Conservation (phyloP, 2,797 vertebrate genomes). For the Steatocranus sp. region DNA sequence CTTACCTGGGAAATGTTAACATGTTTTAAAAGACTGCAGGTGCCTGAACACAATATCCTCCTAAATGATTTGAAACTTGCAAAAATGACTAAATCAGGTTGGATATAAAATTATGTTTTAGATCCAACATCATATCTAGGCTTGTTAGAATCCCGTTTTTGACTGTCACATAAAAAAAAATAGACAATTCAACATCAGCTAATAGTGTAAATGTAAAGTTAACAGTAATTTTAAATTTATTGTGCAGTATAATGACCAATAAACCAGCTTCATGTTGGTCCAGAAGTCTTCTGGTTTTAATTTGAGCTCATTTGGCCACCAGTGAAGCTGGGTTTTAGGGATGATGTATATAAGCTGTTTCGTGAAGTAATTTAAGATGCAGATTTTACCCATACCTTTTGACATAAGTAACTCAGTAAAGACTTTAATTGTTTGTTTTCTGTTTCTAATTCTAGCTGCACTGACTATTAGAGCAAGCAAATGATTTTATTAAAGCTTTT, state of each 20-base stretch:
- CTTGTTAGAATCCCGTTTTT: background rate
- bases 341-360: background rate
- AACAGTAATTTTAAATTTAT: background rate
- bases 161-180: background rate
- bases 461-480: constrained; percentile 8
- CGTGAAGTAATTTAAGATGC: background rate
- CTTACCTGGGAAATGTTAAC: background rate
- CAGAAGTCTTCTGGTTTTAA: background rate
- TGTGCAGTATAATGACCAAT: background rate
- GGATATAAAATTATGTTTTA: no score
- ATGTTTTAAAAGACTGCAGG: background rate
- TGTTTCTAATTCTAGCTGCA: background rate
- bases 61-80: background rate
- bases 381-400: background rate
- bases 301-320: background rate
- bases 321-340: background rate
- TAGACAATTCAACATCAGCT: background rate
- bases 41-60: background rate
- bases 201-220: background rate
- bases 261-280: background rate
- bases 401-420: background rate
- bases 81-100: background rate
- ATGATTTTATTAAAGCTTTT: constrained; percentile 12
- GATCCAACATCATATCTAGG: background rate
- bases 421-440: background rate